A percentile compares a stretch with the other conserved stretches of the same genome.
These are phyloP conservation scores for Drosophila repleta DNA, from an alignment of 1,140 invertebrate species.

Conservation along the genomic window DNA sequence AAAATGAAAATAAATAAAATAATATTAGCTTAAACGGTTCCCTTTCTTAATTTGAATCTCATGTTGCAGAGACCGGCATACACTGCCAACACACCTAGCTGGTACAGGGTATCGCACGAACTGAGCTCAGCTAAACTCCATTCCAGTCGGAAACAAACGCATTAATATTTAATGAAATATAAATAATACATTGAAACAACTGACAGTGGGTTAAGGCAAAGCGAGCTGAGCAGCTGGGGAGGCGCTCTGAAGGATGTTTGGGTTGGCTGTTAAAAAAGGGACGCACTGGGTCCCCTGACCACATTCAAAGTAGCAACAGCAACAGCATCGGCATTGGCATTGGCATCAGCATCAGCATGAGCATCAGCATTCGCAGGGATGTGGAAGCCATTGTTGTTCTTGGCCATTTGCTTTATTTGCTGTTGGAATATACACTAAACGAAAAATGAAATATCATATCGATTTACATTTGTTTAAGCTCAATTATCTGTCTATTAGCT, in stretches of 20 bases:
- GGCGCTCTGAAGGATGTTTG: not conserved
- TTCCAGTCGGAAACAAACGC: constrained; percentile 54
- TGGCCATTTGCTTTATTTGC: constrained; percentile 33
- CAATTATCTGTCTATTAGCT: not conserved
- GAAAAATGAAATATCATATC: constrained; percentile 18
- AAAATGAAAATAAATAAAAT: not conserved
- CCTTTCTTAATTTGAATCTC: no score
- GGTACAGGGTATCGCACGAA: constrained; percentile 12
- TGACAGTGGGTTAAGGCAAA: constrained; percentile 29
- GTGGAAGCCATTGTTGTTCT: constrained; percentile 29
- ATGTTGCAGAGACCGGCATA: not conserved
- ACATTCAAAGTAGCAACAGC: constrained; percentile 8
- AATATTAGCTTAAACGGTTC: not conserved
- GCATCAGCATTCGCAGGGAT: constrained; percentile 22
- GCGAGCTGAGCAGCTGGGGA: not conserved
- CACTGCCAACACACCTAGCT: not conserved
- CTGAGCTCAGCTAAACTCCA: not conserved
- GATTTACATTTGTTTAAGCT: constrained; percentile 2
- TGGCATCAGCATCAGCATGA: not conserved
- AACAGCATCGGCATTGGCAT: not conserved
- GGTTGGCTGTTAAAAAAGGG: constrained; percentile 3
- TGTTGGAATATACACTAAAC: constrained; percentile 14
- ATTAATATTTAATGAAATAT: constrained; percentile 76
- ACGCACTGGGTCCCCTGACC: constrained; percentile 17
- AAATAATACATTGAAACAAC: constrained; percentile 63